These are phyloP conservation scores for Lutjanus erythropterus DNA, from an alignment of 2,113 vertebrate species.

Conservation along the genomic window DNA sequence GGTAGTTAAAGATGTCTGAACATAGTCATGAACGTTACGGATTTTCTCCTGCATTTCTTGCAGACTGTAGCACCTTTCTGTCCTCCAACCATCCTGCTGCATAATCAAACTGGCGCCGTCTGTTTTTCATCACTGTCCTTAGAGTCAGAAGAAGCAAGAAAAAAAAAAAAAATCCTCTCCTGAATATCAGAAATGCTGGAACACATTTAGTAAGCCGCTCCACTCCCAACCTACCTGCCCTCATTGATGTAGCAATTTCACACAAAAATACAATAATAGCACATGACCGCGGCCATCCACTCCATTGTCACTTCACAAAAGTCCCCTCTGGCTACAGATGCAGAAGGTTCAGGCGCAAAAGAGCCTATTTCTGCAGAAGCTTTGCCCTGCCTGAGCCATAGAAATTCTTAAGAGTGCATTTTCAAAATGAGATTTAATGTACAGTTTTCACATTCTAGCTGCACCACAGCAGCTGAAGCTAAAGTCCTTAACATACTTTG, in stretches of 20 bases:
- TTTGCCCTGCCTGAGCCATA: slow-evolving; percentile 27
- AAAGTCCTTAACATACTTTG: slow-evolving; percentile 16
- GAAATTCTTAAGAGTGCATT: slow-evolving; percentile 31
- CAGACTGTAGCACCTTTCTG: background rate
- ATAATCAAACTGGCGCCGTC: background rate
- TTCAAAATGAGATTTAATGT: slow-evolving; percentile 31
- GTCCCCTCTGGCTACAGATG: slow-evolving; percentile 45
- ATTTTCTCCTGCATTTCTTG: background rate
- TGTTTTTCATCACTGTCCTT: slow-evolving; percentile 1
- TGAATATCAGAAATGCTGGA: slow-evolving; percentile 43
- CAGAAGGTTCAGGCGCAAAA: slow-evolving; percentile 18
- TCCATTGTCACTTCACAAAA: slow-evolving; percentile 60
- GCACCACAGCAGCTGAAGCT: background rate
- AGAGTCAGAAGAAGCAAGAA: background rate
- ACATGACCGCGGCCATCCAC: slow-evolving; percentile 54
- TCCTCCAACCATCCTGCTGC: background rate
- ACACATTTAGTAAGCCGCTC: slow-evolving; percentile 46
- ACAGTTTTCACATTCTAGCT: slow-evolving; percentile 27
- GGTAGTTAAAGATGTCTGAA: background rate
- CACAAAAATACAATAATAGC: slow-evolving; percentile 65
- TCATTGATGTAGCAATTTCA: slow-evolving; percentile 68
- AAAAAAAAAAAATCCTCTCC: background rate
- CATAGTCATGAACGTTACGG: background rate
- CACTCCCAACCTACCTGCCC: slow-evolving; percentile 48
- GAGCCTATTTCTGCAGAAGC: slow-evolving; percentile 48